Conservation (phyloP, 2,113 vertebrate genomes). For the Mohoua ochrocephala region DNA sequence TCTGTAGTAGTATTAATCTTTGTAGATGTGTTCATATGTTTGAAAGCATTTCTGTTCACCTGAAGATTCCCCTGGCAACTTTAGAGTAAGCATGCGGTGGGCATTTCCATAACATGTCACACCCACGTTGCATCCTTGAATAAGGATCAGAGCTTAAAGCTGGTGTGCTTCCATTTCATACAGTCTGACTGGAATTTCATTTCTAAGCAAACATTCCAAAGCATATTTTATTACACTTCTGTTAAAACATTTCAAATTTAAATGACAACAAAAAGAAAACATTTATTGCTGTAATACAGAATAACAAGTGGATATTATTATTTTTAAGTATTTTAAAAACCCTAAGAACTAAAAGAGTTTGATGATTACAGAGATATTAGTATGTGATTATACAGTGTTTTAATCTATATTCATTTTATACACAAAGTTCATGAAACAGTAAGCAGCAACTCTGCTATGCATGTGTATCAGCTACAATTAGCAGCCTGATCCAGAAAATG, state of each 20-base stretch:
- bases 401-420: constrained; percentile 52
- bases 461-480: constrained; percentile 5
- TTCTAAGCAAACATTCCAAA: constrained; percentile 5
- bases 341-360: constrained; percentile 42
- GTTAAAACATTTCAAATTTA: constrained; percentile 35
- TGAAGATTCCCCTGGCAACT: not conserved
- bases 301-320: constrained; percentile 2
- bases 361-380: constrained; percentile 54
- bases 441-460: not conserved
- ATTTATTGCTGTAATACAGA: constrained; percentile 66
- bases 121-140: not conserved
- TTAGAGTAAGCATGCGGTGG: rapidly evolving
- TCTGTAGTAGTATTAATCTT: not conserved
- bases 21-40: not conserved
- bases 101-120: not conserved
- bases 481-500: constrained; percentile 27
- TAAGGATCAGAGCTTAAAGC: not conserved
- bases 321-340: constrained; percentile 39
- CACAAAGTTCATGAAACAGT: constrained; percentile 34
- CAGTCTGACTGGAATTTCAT: not conserved
- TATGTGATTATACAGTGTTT: constrained; percentile 48
- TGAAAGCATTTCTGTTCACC: not conserved
- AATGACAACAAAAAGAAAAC: constrained; percentile 42
- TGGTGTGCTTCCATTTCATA: not conserved
- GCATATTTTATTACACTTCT: constrained; percentile 1